Conservation (phyloP, 1,140 invertebrate species). For the Cyclargus thomasi region DNA sequence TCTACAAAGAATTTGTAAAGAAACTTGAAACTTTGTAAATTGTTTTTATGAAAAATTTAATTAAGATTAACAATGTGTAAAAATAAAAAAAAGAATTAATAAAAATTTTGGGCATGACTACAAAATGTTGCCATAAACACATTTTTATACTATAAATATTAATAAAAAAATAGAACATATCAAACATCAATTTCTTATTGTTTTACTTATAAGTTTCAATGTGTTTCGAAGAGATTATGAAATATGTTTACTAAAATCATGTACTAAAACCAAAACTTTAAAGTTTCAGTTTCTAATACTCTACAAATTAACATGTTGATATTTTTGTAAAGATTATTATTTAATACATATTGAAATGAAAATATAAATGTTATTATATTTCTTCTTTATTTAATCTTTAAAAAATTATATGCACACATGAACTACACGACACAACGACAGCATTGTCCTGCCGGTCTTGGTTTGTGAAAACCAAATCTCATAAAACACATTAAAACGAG, state of each 20-base stretch:
- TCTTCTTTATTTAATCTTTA: too few relatives aligned
- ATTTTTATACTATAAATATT: not conserved
- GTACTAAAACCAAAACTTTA: not conserved
- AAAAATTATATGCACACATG: too few relatives aligned
- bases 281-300: not conserved
- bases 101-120: not conserved
- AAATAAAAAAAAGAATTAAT: not conserved
- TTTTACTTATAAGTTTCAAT: not conserved
- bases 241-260: too few relatives aligned
- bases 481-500: too few relatives aligned
- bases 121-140: not conserved
- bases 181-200: not conserved
- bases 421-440: too few relatives aligned
- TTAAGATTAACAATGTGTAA: not conserved
- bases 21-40: not conserved
- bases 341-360: not conserved
- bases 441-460: too few relatives aligned
- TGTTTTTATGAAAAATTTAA: not conserved
- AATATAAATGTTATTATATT: conserved; percentile 1
- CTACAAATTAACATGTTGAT: not conserved
- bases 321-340: conserved; percentile 1
- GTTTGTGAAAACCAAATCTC: too few relatives aligned
- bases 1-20: not conserved
- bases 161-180: not conserved
- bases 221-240: too few relatives aligned